Base-by-base conservation (phyloP, 2,113 vertebrate genomes). In the Sceloporus tristichus region DNA sequence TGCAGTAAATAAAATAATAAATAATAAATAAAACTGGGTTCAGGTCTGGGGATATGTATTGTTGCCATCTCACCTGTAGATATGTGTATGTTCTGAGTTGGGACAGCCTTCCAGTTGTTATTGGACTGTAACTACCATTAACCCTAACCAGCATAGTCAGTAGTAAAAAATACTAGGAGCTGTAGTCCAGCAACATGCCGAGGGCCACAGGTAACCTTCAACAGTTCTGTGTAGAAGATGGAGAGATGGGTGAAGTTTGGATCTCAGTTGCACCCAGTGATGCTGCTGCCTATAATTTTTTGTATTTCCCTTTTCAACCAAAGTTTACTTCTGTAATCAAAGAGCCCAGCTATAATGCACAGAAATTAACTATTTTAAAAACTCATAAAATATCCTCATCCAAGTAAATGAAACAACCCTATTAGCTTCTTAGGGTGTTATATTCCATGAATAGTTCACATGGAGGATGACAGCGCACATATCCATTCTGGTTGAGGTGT, bases 391-490 rank as follows among this genome's bases (percentile, higher is more conserved):
- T 18, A 84, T 38, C 38, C 77, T 76, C 71, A 79, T 84, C 88
- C 19, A 89, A 91, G 82, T 85, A 6, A 70, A 79, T 25, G n/a
- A 56, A 88, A 56, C 13, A 42, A 73, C 76, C 84, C 14, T 68
- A 85, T 65, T 88, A 75, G 87, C 88, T 85, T 75, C 21, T 74
- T 80, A 77, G 8, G 62, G 85, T 84, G 91, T 48, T 42, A 66
- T 82, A 68, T 42, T 2, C 84, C 14, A 2, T 79, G 81, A 80
- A 66, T 71, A 34, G 53, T 87, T 86, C 59, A 83, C 75, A 78
- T 75, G 68, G 82, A 13, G 86, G 13, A 85, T n/a, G 29, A 68
- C 40, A 34, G 86, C 74, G 34, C 79, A 29, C 13, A 89, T 85
- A 88, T 84, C 84, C 75, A 84, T 78, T n/a, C 2, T 7, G 80